phyloP scores from a whole-genome alignment of 2,888 invertebrate species.

The Sicus ferrugineus region DNA sequence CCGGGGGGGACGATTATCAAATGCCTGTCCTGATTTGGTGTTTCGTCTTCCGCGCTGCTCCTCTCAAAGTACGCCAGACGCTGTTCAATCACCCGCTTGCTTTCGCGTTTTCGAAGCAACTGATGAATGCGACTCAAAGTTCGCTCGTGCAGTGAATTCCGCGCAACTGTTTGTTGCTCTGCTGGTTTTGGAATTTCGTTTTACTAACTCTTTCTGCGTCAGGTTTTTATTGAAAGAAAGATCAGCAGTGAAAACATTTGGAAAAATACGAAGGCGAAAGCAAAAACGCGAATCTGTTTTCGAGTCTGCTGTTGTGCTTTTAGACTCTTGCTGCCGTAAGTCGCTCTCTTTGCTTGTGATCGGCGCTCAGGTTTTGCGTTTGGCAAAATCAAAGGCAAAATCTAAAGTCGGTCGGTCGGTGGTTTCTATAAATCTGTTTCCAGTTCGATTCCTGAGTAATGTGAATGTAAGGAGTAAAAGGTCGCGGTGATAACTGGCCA shows the following conservation, averaged over 20 bases:
- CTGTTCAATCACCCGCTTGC: constrained; percentile 25
- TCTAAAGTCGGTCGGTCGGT: no score
- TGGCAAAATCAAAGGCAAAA: no score
- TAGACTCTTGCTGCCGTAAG: no score
- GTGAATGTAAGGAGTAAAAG: no score
- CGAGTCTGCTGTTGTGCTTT: no score
- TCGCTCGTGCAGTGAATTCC: constrained; percentile 31
- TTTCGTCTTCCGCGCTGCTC: not conserved
- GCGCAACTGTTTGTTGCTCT: constrained; percentile 1
- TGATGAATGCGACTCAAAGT: constrained; percentile 34
- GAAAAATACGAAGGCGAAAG: constrained; percentile 18
- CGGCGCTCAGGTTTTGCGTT: no score
- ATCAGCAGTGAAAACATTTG: constrained; percentile 28
- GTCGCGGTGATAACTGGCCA: no score
- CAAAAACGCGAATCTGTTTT: constrained; percentile 21
- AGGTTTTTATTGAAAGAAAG: constrained; percentile 24
- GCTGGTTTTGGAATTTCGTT: constrained; percentile 3
- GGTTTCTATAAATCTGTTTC: no score
- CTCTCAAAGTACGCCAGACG: not conserved
- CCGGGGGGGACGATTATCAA: no score
- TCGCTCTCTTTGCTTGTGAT: no score
- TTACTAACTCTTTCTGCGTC: constrained; percentile 8
- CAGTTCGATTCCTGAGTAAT: no score
- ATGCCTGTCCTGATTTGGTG: no score
- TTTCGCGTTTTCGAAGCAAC: constrained; percentile 34